These are phyloP conservation scores for Ivindomyrus marchei DNA, from an alignment of 2,113 vertebrate genomes.

Conservation along the genomic window DNA sequence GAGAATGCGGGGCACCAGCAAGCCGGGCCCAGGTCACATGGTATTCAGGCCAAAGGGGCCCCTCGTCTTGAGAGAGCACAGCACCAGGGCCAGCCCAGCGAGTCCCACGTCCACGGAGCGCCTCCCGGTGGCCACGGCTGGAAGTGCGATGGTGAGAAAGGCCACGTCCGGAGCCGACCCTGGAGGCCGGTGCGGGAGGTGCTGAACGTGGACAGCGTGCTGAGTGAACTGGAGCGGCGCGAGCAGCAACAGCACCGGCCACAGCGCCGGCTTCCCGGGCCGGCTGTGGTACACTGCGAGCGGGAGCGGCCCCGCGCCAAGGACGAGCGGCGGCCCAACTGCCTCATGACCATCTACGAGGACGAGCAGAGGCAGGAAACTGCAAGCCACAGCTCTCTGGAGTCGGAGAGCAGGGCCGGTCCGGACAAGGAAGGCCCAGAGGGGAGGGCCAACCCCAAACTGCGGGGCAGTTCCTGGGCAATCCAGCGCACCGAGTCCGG, in stretches of 20 bases:
- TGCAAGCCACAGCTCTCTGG: constrained; percentile 77
- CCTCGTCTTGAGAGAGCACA: constrained; percentile 52
- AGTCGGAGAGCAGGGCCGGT: constrained; percentile 65
- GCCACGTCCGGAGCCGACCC: background rate
- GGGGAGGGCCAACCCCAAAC: constrained; percentile 58
- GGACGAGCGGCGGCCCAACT: constrained; percentile 71
- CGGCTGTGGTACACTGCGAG: constrained; percentile 43
- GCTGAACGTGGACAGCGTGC: constrained; percentile 87
- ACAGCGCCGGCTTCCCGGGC: constrained; percentile 51
- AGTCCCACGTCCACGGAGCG: constrained; percentile 40
- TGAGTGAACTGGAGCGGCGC: constrained; percentile 76
- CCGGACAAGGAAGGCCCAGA: constrained; percentile 52
- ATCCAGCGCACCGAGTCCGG: constrained; percentile 90
- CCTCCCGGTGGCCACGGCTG: constrained; percentile 34
- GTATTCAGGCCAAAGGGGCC: constrained; percentile 59
- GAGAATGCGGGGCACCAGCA: constrained; percentile 54
- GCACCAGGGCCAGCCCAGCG: constrained; percentile 53
- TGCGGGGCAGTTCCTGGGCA: constrained; percentile 72
- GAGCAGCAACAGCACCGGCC: constrained; percentile 68
- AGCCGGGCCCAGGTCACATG: constrained; percentile 51
- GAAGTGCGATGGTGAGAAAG: background rate
- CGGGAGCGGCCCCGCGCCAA: constrained; percentile 49
- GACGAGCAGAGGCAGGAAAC: constrained; percentile 81
- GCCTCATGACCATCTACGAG: constrained; percentile 92
- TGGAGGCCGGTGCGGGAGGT: constrained; percentile 91